phyloP scores from a whole-genome alignment of 1,140 invertebrate species.

The Leucophenga varia region DNA sequence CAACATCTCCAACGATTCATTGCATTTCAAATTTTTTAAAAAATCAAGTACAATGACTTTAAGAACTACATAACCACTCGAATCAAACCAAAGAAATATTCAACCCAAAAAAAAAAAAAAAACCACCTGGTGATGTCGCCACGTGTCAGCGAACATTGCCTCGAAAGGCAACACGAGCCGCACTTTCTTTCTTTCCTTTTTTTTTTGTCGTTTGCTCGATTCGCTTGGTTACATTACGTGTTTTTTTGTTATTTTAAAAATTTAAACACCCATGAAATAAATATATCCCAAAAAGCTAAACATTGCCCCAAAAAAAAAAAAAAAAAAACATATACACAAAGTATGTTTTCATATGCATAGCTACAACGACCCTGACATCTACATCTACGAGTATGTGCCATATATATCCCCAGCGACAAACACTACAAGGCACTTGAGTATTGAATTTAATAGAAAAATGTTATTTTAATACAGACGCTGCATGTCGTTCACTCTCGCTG shows the following conservation, averaged over 20 bases:
- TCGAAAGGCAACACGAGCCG: too few species aligned
- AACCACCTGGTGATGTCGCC: constrained; percentile 12
- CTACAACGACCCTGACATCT: background rate
- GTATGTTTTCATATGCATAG: too few species aligned
- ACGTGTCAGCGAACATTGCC: constrained; percentile 34
- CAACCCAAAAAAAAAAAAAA: background rate
- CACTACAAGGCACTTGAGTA: constrained; percentile 11
- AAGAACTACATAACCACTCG: too few species aligned
- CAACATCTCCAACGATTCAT: too few species aligned
- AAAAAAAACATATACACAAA: too few species aligned
- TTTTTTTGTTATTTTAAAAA: constrained; percentile 53
- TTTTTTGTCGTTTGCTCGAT: constrained; percentile 26
- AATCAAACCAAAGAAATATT: too few species aligned
- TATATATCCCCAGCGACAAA: constrained; percentile 1
- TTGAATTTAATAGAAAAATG: constrained; percentile 51
- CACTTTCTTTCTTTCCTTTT: background rate
- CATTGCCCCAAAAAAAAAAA: too few species aligned
- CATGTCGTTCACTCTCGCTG: too few species aligned
- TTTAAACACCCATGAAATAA: constrained; percentile 53
- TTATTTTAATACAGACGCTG: constrained; percentile 44
- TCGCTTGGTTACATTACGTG: too few species aligned
- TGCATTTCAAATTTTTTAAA: too few species aligned
- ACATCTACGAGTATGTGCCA: constrained; percentile 8
- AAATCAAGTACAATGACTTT: too few species aligned
- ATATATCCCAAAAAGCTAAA: constrained; percentile 24